phyloP scores from a whole-genome alignment of 1,140 invertebrate genomes.

The Pristionchus pacificus region DNA sequence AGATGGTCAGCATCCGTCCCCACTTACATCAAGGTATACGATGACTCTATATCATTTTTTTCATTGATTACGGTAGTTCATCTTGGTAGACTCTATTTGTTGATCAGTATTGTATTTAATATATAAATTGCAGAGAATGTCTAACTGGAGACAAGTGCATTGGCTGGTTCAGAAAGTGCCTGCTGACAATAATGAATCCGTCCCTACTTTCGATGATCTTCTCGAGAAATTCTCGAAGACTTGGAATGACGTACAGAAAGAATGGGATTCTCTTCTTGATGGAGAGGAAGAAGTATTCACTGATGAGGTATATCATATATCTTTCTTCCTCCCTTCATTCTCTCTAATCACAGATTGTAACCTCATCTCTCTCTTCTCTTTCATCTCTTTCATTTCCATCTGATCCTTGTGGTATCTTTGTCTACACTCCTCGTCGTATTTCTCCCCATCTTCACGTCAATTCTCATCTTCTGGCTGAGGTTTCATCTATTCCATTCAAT shows the following conservation, averaged over 20 bases:
- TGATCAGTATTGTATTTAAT: too few relatives aligned
- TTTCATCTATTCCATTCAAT: constrained; percentile 11
- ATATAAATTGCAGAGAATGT: constrained; percentile 39
- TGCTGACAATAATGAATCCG: constrained; percentile 25
- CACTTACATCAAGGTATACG: constrained; percentile 63
- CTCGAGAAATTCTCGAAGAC: constrained; percentile 27
- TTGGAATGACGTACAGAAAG: constrained; percentile 42
- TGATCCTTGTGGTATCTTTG: constrained; percentile 24
- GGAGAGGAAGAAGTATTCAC: constrained; percentile 39
- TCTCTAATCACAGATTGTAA: too few relatives aligned
- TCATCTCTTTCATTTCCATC: constrained; percentile 8
- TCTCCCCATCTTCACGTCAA: constrained; percentile 39
- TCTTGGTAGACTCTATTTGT: neutral
- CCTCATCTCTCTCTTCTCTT: neutral
- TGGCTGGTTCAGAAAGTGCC: constrained; percentile 50
- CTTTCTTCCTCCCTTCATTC: too few relatives aligned
- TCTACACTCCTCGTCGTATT: constrained; percentile 35
- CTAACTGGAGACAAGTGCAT: constrained; percentile 56
- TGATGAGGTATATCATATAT: constrained; percentile 41
- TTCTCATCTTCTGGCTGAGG: constrained; percentile 41
- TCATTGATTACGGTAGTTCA: neutral
- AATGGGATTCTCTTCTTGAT: constrained; percentile 42
- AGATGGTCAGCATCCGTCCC: constrained; percentile 61
- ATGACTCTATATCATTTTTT: neutral
- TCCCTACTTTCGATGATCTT: constrained; percentile 27